Evolutionary conservation across 2,113 vertebrate genomes (phyloP), one percentile per base, ranked within the genome.

Genomic region (Delphinapterus leucas): DNA sequence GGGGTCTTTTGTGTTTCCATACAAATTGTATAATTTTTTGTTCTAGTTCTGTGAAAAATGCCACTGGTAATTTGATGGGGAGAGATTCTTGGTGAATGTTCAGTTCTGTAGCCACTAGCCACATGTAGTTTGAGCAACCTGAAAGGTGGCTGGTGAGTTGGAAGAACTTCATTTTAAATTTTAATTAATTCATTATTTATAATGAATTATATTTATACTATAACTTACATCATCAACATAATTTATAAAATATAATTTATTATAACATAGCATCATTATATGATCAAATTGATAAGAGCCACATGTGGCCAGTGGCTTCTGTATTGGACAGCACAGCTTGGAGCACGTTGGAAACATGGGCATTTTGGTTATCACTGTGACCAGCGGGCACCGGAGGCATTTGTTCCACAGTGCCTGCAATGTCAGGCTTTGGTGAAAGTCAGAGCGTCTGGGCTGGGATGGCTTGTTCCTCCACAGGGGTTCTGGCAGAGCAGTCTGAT

Each of bases 361-460:
- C 38, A 8, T 77, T 61, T 49, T 44, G 68, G 8, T 58, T 31
- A 11, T 28, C 44, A 26, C n/a, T 11, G 1, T 31, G 60, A 36
- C 21, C 1, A 0, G 23, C 7, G 11, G 21, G 12, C 11, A 18
- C 86, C 12, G 0, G 8, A 4, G 28, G 10, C 28, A 1, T 33
- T 53, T 61, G 36, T 12, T 77, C 12, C 55, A 2, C 38, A 58
- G 26, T 21, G 60, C 28, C 61, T 84, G 31, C 47, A 3, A 3
- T 7, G 7, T 17, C 4, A 21, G 55, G 21, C 41, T 44, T 9
- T n/a, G 65, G 58, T 5, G 44, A 49, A 33, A 33, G 20, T 20
- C 2, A 2, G 33, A 47, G 25, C 20, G 18, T 26, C 11, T 38
- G 47, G 36, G 44, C 68, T 8, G 17, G 38, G 55, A 5, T 20